Evolutionary conservation across 2,113 vertebrate genomes (phyloP), one percentile per base, ranked within the genome.

Genomic region (Leucoraja erinaceus): DNA sequence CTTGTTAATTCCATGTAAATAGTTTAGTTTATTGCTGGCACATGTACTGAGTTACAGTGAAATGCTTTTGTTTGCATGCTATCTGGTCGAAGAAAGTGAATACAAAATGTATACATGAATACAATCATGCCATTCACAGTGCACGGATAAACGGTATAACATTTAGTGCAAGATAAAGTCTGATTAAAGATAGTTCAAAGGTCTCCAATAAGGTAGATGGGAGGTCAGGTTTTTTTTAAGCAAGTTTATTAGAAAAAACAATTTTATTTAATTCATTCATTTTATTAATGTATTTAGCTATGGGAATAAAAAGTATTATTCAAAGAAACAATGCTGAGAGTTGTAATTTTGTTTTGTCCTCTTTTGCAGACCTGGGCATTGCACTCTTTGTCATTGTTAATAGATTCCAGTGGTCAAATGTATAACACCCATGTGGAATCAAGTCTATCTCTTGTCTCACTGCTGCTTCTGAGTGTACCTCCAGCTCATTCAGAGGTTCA

Each of bases 401-500:
- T 98, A 84, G 98, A 99, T 94, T 96, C 97, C 93, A 96, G 97
- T 22, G 97, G 98, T 0, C 96, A 97, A 68, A 94, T 98, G 91
- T 98, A 97, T 78, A 95, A 97, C 0, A 91, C 94, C 72, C 98
- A 99, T 11, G 96, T 97, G 72, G 97, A 98, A 94, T 94, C 97
- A 0, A 97, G 97, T 86, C 96, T 99, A 68, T 95, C 96, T 33
- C 96, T 99, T 78, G 95, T 98, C 93, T 96, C 98, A 74, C 95
- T 96, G 91, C 94, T 98, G 94, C 94, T 99, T 93, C 95, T 99
- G 93, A 96, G 95, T 72, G 97, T 97, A 33, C 97, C 98, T 68
- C 97, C 97, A 18, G 96, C 97, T 25, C 97, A 98, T 0, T 38
- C 96, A 6, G 98, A 99, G 95, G 98, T 99, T 93, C 98, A 98